Base-by-base conservation (phyloP, 2,113 vertebrate species). In the Chaetops frenatus region DNA sequence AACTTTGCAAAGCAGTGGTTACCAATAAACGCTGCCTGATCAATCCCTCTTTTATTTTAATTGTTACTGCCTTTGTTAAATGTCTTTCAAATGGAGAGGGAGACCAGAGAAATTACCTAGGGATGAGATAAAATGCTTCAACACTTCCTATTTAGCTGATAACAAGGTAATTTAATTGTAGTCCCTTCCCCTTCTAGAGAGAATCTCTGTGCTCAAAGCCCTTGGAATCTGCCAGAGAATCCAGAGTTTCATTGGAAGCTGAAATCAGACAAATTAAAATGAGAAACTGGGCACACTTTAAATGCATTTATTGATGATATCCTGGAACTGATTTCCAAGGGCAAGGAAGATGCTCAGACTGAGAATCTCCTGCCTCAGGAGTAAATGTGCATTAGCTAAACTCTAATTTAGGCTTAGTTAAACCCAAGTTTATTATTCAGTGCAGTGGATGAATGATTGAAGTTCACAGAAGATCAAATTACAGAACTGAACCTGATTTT, bases 1-100 rank as follows among this genome's bases (percentile, higher is more conserved):
- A 5, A 4, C 53, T 78, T n/a, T 31, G 20, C 35, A 15, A 35
- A 61, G 58, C 22, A 0, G 0, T 1, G 6, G 17, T 15, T 4
- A 6, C 12, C 12, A n/a, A 44, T 15, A 20, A 71, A 10, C 2
- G 1, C 36, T 12, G 56, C 45, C 66, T 35, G 66, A 25, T 51
- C 66, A 25, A 36, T 44, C 45, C 21, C 25, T 42, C 31, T 16
- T 8, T 3, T 3, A 1, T 15, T 50, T 36, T 21, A 17, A 12
- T n/a, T 72, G 53, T 56, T 65, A 28, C 61, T 72, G 10, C 27
- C 3, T 17, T 33, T 31, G 54, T 28, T 42, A 56, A 88, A 81
- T 40, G 61, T 2, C 17, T 79, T 91, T 64, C 5, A 81, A 91
- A 69, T 47, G 47, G 47, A 58, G 50, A 73, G 24, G 3, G 23